Conservation (phyloP, 1,140 invertebrate genomes). For the Bombus soroeensis region DNA sequence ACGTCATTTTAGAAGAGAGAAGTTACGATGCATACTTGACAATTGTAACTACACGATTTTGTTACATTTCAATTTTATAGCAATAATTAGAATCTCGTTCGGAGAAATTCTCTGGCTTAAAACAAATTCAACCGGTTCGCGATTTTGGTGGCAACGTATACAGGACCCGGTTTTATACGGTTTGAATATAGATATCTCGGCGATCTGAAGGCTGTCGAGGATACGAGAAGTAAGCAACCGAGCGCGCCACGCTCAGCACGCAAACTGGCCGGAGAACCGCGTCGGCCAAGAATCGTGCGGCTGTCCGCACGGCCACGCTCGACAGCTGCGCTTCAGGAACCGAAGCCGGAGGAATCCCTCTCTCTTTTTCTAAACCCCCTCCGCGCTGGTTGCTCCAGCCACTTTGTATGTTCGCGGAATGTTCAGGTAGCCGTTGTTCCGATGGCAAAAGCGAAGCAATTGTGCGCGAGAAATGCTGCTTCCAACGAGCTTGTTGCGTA, state of each 20-base stretch:
- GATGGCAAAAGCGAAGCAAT: not conserved
- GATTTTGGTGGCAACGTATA: not conserved
- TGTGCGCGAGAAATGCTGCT: too few relatives aligned
- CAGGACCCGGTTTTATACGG: too few relatives aligned
- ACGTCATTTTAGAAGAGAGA: not conserved
- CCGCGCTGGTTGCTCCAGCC: not conserved
- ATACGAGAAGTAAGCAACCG: slow-evolving; percentile 48
- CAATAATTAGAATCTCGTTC: not conserved
- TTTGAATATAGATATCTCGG: not conserved
- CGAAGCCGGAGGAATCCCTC: slow-evolving; percentile 40
- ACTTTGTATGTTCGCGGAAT: slow-evolving; percentile 17
- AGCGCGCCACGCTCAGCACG: slow-evolving; percentile 62
- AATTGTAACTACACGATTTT: not conserved
- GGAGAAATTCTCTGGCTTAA: not conserved
- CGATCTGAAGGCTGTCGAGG: not conserved
- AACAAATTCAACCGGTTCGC: not conserved
- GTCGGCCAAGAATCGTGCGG: slow-evolving; percentile 52
- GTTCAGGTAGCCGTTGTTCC: not conserved
- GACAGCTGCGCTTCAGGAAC: slow-evolving; percentile 59
- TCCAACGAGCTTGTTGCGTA: not conserved
- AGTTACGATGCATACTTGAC: not conserved
- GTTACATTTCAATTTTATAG: not conserved
- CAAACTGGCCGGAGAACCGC: slow-evolving; percentile 58
- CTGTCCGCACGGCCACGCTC: slow-evolving; percentile 46
- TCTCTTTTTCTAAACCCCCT: slow-evolving; percentile 44